A percentile compares a stretch with the other conserved stretches of the same genome.
phyloP scores from a whole-genome alignment of 2,888 invertebrate genomes.

The Drosophila cognata region DNA sequence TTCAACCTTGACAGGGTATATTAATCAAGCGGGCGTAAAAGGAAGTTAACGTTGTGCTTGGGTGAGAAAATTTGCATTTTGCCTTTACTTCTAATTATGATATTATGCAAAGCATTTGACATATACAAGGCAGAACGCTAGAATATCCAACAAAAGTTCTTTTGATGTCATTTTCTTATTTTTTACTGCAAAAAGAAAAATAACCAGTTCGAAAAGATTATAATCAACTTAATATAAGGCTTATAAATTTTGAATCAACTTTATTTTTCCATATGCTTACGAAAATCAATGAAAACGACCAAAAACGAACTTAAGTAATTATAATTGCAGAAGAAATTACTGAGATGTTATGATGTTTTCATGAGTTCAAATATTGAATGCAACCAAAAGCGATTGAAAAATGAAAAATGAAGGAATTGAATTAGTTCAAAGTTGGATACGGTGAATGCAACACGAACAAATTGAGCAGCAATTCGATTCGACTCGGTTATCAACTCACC shows the following conservation, averaged over 20 bases:
- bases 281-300: not conserved
- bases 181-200: not conserved
- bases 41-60: conserved; percentile 56
- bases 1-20: conserved; percentile 39
- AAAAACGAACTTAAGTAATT: not conserved
- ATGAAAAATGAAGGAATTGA: not conserved
- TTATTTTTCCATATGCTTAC: not conserved
- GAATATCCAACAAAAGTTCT: not conserved
- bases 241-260: not conserved
- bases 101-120: conserved; percentile 46
- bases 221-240: not conserved
- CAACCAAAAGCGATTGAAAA: not conserved
- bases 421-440: not conserved
- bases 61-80: conserved; percentile 62
- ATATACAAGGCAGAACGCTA: conserved; percentile 9
- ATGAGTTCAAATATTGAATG: not conserved
- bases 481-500: conserved; percentile 78
- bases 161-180: not conserved
- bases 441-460: conserved; percentile 6
- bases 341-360: not conserved
- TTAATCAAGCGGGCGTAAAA: conserved; percentile 71
- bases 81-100: conserved; percentile 52
- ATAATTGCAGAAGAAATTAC: not conserved
- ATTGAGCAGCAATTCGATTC: conserved; percentile 26
- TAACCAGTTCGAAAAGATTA: not conserved